These are phyloP conservation scores for Virgularia gustaviana DNA, from an alignment of 92 coral and sea anemone species.

Conservation along the genomic window DNA sequence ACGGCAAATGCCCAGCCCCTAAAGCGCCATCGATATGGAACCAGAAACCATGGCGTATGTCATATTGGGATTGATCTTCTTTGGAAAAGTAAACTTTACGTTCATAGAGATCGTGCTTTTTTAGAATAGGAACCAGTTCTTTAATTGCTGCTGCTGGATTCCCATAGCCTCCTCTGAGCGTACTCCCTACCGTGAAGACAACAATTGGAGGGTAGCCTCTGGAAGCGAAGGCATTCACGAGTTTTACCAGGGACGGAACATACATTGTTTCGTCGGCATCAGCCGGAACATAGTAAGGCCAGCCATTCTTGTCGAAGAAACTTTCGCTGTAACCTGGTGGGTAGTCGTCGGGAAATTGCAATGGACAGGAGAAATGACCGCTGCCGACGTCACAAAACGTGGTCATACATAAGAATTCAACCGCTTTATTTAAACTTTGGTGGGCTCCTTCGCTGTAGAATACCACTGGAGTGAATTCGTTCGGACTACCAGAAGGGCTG, in stretches of 20 bases:
- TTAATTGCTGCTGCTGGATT: background rate
- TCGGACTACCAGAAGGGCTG: background rate
- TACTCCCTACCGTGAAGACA: background rate
- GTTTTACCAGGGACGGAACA: background rate
- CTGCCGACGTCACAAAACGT: constrained; percentile 9
- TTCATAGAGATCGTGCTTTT: background rate
- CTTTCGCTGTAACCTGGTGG: background rate
- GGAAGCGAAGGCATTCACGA: background rate
- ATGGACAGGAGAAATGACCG: constrained; percentile 18
- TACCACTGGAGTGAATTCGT: constrained; percentile 10
- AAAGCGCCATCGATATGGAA: background rate
- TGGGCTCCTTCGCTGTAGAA: background rate
- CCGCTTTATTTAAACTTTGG: background rate
- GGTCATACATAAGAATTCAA: background rate
- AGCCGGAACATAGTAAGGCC: background rate
- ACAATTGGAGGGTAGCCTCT: constrained; percentile 1
- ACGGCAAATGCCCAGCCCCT: background rate
- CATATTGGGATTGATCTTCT: background rate
- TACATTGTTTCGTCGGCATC: background rate
- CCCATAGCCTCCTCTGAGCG: background rate
- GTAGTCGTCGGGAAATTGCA: constrained; percentile 20
- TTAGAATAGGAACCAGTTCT: background rate
- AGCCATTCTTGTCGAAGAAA: background rate
- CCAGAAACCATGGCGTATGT: background rate
- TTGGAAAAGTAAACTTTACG: background rate